phyloP scores from a whole-genome alignment of 2,113 vertebrate species.

The Otocyon megalotis region DNA sequence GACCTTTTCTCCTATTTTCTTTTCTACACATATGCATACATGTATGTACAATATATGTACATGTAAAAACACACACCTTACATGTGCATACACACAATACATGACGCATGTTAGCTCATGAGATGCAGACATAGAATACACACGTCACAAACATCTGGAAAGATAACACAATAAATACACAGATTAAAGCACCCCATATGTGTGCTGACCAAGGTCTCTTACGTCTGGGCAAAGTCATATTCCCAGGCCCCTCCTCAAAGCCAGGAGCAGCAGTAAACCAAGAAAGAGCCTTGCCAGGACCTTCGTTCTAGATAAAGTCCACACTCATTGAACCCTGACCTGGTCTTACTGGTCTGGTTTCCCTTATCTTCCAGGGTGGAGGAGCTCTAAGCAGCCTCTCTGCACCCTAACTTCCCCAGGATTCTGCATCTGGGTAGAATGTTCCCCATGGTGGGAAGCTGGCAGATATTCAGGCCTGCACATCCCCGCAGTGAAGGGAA shows the following conservation, averaged over 20 bases:
- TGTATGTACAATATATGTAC: background rate
- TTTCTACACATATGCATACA: background rate
- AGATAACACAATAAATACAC: background rate
- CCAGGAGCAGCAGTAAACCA: background rate
- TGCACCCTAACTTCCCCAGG: background rate
- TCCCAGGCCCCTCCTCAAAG: background rate
- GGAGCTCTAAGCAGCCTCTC: slow-evolving; percentile 15
- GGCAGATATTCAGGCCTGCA: background rate
- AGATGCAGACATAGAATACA: background rate
- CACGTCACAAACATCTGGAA: background rate
- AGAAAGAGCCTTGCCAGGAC: background rate
- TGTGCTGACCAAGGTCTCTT: background rate
- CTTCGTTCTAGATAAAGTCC: slow-evolving; percentile 47
- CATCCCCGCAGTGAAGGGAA: background rate
- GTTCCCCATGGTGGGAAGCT: background rate
- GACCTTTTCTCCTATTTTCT: background rate
- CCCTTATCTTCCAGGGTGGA: slow-evolving; percentile 42
- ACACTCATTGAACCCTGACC: slow-evolving; percentile 27
- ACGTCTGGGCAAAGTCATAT: background rate
- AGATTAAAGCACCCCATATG: background rate
- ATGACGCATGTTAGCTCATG: background rate
- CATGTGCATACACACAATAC: background rate
- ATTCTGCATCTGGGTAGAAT: background rate
- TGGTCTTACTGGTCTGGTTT: background rate
- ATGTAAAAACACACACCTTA: background rate